phyloP scores from a whole-genome alignment of 1,140 invertebrate species.

The Orchesella cincta region DNA sequence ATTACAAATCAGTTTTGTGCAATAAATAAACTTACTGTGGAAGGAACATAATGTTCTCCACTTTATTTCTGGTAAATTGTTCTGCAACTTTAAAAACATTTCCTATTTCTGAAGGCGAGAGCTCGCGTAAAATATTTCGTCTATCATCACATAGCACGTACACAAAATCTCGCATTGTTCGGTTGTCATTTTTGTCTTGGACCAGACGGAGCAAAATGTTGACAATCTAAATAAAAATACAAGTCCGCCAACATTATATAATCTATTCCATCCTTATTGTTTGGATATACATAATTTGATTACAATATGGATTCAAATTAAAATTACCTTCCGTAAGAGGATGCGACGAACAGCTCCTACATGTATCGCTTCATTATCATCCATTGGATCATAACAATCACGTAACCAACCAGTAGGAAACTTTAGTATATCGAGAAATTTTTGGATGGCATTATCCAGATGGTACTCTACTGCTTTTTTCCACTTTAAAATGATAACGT shows the following conservation, averaged over 20 bases:
- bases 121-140: slow-evolving; percentile 34
- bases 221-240: slow-evolving; percentile 31
- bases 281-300: no score
- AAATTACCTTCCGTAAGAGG: slow-evolving; percentile 29
- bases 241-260: neutral
- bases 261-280: no score
- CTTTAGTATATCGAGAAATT: slow-evolving; percentile 36
- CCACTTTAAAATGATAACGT: slow-evolving; percentile 36
- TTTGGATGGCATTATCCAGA: slow-evolving; percentile 33
- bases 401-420: slow-evolving; percentile 45
- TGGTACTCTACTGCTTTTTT: slow-evolving; percentile 22
- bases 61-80: slow-evolving; percentile 29
- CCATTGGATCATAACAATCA: slow-evolving; percentile 29
- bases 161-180: slow-evolving; percentile 28
- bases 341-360: slow-evolving; percentile 33
- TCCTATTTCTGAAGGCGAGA: slow-evolving; percentile 36
- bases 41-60: slow-evolving; percentile 23
- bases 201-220: slow-evolving; percentile 40
- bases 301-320: neutral
- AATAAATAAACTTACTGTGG: slow-evolving; percentile 34
- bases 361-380: slow-evolving; percentile 29
- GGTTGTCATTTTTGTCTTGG: slow-evolving; percentile 34
- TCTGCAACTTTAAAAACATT: slow-evolving; percentile 40
- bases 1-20: no score
- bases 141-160: slow-evolving; percentile 35